phyloP scores from a whole-genome alignment of 30 jellyfish, hydroid and myxozoan genomes.

The Turritopsis dohrnii region DNA sequence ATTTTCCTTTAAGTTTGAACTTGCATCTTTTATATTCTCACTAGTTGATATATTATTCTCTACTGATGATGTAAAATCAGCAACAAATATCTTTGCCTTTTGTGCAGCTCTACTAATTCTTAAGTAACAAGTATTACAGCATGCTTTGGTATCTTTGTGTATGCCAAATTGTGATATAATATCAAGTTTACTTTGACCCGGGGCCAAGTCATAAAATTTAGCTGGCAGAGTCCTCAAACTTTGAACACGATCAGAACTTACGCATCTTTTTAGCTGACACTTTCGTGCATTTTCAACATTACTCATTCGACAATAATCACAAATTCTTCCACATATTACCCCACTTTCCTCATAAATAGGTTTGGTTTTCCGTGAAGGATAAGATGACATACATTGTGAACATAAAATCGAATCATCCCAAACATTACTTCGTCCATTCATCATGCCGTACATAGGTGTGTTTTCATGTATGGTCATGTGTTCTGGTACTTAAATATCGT shows the following conservation, averaged over 20 bases:
- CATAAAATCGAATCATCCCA: constrained; percentile 43
- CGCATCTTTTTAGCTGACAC: constrained; percentile 54
- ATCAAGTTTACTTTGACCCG: constrained; percentile 58
- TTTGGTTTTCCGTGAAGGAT: constrained; percentile 33
- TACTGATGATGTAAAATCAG: constrained; percentile 29
- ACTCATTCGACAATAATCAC: constrained; percentile 54
- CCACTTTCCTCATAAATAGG: constrained; percentile 44
- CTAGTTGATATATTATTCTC: constrained; percentile 18
- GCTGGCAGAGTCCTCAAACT: constrained; percentile 70
- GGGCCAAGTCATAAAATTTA: constrained; percentile 62
- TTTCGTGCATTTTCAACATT: constrained; percentile 59
- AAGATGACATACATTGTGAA: constrained; percentile 51
- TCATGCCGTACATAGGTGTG: background rate
- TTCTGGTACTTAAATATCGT: background rate
- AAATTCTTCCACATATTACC: constrained; percentile 48
- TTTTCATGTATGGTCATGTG: constrained; percentile 2
- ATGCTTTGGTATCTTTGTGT: constrained; percentile 40
- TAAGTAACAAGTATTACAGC: constrained; percentile 64
- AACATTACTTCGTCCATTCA: constrained; percentile 27
- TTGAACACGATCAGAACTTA: constrained; percentile 44
- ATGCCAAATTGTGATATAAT: constrained; percentile 60
- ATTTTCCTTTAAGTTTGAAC: constrained; percentile 23
- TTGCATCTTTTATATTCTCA: constrained; percentile 21
- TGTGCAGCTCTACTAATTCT: constrained; percentile 54
- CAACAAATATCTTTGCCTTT: constrained; percentile 47